phyloP scores from a whole-genome alignment of 2,888 invertebrate species.

The Octodonta nipae region DNA sequence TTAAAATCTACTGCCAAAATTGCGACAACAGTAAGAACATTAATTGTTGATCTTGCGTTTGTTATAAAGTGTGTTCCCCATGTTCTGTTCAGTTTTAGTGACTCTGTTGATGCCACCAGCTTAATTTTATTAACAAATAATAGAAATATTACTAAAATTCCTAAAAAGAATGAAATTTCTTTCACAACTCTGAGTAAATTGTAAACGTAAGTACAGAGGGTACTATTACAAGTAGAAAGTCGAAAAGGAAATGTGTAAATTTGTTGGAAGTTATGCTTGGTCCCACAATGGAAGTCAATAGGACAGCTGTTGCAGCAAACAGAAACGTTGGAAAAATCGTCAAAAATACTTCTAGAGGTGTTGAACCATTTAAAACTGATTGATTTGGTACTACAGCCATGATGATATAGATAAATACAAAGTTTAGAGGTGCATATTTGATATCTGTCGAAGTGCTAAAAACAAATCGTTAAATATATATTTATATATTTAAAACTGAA shows the following conservation, averaged over 20 bases:
- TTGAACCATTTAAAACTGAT: constrained; percentile 5
- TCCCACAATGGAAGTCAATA: not conserved
- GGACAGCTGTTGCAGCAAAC: not conserved
- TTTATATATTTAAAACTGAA: constrained; percentile 2
- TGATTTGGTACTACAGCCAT: no score
- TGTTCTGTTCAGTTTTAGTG: not conserved
- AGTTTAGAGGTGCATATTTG: no score
- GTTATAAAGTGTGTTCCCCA: constrained; percentile 41
- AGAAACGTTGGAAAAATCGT: not conserved
- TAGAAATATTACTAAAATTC: constrained; percentile 6
- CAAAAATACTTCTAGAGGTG: constrained; percentile 3
- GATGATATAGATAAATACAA: no score
- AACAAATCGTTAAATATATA: not conserved
- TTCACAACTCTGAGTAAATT: not conserved
- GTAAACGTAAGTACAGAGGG: not conserved
- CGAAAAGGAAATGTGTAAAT: not conserved
- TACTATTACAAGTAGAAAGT: not conserved
- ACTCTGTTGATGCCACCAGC: constrained; percentile 1
- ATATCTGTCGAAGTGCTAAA: no score
- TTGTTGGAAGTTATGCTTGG: not conserved
- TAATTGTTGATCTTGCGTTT: constrained; percentile 54
- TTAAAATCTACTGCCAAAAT: constrained; percentile 91
- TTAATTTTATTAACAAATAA: constrained; percentile 8
- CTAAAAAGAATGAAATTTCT: no score
- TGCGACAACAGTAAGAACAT: constrained; percentile 60